Percentiles rank a stretch among this genome's conserved stretches.
These are phyloP conservation scores for Drosophila aldrichi DNA, from an alignment of 2,888 invertebrate genomes.

Conservation along the genomic window DNA sequence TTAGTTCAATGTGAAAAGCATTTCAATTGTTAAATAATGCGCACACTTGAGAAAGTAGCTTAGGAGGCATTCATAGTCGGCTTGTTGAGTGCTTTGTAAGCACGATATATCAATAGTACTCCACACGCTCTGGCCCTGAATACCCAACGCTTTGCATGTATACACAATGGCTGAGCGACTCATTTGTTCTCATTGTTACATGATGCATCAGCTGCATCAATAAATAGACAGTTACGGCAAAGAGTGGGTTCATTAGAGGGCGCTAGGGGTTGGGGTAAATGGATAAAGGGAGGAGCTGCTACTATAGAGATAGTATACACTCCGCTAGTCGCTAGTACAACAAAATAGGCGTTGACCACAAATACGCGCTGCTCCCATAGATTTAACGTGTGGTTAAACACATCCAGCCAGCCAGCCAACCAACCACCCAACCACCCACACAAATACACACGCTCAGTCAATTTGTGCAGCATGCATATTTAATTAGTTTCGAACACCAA, in stretches of 20 bases:
- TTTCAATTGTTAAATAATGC: not conserved
- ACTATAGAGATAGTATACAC: conserved; percentile 2
- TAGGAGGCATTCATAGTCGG: not conserved
- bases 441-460: conserved; percentile 17
- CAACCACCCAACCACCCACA: not conserved
- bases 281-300: not conserved
- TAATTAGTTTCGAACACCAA: conserved; percentile 52
- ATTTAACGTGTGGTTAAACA: conserved; percentile 47
- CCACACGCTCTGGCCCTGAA: not conserved
- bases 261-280: not conserved
- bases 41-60: not conserved
- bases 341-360: conserved; percentile 53
- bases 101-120: not conserved
- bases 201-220: conserved; percentile 53
- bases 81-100: not conserved
- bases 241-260: conserved; percentile 1
- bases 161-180: conserved; percentile 21
- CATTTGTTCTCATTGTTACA: conserved; percentile 33
- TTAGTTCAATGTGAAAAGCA: no score
- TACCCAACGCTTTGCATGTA: not conserved
- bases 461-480: conserved; percentile 44
- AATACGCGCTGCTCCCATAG: conserved; percentile 38
- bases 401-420: not conserved
- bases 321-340: conserved; percentile 29
- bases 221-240: conserved; percentile 39